Evolutionary conservation across 2,113 vertebrate species (phyloP).

Genomic region (Mellivora capensis): DNA sequence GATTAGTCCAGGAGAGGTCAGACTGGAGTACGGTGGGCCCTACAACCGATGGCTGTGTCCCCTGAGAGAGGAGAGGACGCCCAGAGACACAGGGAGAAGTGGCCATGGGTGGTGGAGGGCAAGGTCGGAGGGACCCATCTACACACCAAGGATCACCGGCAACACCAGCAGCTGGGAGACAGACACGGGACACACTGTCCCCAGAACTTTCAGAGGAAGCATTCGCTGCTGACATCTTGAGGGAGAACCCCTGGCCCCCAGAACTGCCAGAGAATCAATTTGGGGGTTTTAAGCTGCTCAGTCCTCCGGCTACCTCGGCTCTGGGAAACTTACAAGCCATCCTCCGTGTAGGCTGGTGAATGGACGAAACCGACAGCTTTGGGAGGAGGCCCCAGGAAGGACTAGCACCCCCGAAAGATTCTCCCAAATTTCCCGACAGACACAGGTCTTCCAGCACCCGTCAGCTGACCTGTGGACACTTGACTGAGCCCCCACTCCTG

Average conservation of each 20-base stretch:
- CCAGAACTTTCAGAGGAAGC: background rate
- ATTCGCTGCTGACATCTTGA: background rate
- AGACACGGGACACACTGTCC: background rate
- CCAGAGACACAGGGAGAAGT: background rate
- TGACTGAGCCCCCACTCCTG: background rate
- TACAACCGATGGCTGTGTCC: background rate
- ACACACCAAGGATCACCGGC: fast-evolving
- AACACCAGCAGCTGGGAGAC: background rate
- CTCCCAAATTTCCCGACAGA: background rate
- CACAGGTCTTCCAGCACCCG: fast-evolving
- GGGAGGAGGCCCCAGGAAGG: background rate
- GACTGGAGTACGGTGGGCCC: background rate
- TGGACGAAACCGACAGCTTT: background rate
- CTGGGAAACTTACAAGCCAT: fast-evolving
- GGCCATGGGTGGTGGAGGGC: background rate
- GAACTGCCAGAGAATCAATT: fast-evolving
- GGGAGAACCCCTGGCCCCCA: background rate
- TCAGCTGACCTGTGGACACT: background rate
- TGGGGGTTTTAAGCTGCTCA: background rate
- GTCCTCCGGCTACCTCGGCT: background rate
- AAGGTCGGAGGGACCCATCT: background rate
- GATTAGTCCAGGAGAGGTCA: background rate
- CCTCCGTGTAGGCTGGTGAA: fast-evolving
- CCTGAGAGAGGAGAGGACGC: background rate
- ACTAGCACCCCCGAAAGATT: fast-evolving